phyloP scores from a whole-genome alignment of 2,888 invertebrate genomes.

The Dione juno region DNA sequence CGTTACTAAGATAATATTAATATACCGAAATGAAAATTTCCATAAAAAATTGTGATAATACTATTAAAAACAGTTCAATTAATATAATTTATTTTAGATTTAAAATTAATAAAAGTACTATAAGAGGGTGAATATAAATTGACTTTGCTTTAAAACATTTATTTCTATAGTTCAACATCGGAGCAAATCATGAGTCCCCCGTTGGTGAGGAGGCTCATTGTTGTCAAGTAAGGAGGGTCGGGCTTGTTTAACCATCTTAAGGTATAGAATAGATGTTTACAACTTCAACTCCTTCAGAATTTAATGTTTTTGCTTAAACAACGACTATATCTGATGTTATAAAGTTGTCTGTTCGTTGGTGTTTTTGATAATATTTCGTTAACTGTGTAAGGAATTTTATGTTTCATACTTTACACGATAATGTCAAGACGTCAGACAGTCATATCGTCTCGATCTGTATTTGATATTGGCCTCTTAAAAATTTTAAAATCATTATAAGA shows the following conservation, averaged over 20 bases:
- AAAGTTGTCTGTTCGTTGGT: constrained; percentile 6
- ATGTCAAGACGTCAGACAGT: too few species aligned
- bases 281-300: constrained; percentile 22
- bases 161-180: constrained; percentile 24
- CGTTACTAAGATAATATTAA: background rate
- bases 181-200: constrained; percentile 28
- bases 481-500: too few species aligned
- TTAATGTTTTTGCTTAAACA: constrained; percentile 23
- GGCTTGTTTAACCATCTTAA: constrained; percentile 39
- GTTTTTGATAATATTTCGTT: background rate
- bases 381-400: background rate
- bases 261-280: constrained; percentile 24
- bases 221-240: constrained; percentile 32
- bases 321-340: constrained; percentile 10
- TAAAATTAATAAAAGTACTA: background rate
- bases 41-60: background rate
- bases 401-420: too few species aligned
- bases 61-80: background rate
- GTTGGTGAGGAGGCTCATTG: constrained; percentile 31
- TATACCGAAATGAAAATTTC: too few species aligned
- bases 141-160: constrained; percentile 27
- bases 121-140: constrained; percentile 9
- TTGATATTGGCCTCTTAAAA: too few species aligned
- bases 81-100: background rate
- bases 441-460: too few species aligned